Conservation (phyloP, 2,113 vertebrate genomes). For the Tragelaphus scriptus region DNA sequence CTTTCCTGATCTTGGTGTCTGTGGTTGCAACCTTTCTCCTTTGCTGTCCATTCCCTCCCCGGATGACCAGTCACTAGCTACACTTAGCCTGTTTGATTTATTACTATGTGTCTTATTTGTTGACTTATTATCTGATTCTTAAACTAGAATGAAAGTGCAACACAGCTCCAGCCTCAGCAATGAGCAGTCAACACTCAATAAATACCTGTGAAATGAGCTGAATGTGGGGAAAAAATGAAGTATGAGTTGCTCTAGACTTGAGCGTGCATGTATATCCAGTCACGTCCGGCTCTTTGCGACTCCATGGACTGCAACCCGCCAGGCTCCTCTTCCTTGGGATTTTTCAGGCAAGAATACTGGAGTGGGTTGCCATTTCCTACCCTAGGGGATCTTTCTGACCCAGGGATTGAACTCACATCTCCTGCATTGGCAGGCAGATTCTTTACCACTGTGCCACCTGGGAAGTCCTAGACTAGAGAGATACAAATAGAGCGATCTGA, state of each 20-base stretch:
- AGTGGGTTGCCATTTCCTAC: background rate
- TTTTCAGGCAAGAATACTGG: background rate
- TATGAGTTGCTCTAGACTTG: background rate
- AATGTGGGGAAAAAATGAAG: background rate
- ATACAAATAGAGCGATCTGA: background rate
- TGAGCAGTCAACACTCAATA: background rate
- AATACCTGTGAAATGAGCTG: background rate
- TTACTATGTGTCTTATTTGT: background rate
- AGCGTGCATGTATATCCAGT: background rate
- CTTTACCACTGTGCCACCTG: background rate
- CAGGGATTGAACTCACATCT: background rate
- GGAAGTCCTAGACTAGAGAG: background rate
- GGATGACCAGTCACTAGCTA: background rate
- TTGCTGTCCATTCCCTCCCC: accelerated
- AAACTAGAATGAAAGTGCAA: background rate
- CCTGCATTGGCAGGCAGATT: background rate
- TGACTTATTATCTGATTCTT: background rate
- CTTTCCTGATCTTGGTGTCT: background rate
- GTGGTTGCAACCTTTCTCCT: background rate
- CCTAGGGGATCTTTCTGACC: background rate
- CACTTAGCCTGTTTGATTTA: background rate
- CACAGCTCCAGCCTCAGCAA: background rate
- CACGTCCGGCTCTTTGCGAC: background rate
- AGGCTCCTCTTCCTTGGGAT: background rate
- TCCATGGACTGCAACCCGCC: background rate